Evolutionary conservation across 2,113 vertebrate genomes (phyloP).

Genomic region (Myotis brandtii): DNA sequence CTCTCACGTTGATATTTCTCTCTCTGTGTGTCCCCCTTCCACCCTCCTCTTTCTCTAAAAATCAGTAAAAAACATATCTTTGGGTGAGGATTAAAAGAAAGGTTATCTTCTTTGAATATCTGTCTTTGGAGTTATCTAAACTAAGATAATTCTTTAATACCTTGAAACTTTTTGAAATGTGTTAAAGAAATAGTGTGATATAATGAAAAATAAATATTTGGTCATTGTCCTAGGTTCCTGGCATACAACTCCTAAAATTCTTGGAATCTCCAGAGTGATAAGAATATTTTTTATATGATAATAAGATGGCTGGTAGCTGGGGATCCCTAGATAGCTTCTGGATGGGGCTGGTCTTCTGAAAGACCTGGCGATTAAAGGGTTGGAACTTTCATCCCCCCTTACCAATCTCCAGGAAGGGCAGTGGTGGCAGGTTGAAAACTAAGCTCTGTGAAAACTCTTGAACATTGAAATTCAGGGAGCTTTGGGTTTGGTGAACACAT

Average conservation of each 20-base stretch:
- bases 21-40: too few species aligned
- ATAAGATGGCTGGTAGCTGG: neutral
- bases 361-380: neutral
- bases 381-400: neutral
- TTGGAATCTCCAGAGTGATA: neutral
- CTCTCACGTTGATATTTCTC: neutral
- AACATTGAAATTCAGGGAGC: neutral
- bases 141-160: slow-evolving; percentile 4
- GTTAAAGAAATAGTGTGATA: slow-evolving; percentile 1
- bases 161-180: slow-evolving; percentile 6
- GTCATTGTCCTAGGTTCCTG: neutral
- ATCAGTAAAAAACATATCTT: too few species aligned
- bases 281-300: neutral
- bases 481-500: neutral
- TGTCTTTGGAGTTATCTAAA: slow-evolving; percentile 32
- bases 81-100: neutral
- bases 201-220: neutral
- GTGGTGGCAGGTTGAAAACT: neutral
- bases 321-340: neutral
- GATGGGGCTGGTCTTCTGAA: neutral
- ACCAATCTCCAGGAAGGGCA: neutral
- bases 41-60: too few species aligned
- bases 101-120: neutral
- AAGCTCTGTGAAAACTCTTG: neutral
- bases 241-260: neutral